These are phyloP conservation scores for Eilema depressum DNA, from an alignment of 2,888 invertebrate genomes.

Conservation along the genomic window DNA sequence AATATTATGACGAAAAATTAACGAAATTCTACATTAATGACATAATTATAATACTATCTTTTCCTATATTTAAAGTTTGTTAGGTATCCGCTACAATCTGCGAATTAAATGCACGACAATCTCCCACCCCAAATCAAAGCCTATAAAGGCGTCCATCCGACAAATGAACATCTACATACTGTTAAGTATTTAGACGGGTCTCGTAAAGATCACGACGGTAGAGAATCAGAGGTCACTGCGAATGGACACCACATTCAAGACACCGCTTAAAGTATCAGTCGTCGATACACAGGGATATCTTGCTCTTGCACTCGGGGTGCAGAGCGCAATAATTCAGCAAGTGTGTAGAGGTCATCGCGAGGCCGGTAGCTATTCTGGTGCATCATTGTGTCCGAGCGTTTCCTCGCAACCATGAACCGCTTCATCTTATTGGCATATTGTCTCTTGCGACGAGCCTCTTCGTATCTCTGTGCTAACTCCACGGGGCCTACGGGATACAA, in stretches of 20 bases:
- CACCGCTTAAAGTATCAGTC: conserved; percentile 86
- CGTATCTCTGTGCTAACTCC: conserved; percentile 78
- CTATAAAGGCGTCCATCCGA: conserved; percentile 59
- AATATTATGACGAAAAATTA: conserved; percentile 5
- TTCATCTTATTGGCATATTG: conserved; percentile 85
- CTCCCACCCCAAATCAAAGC: conserved; percentile 68
- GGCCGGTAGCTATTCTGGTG: conserved; percentile 81
- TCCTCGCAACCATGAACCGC: conserved; percentile 89
- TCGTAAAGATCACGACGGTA: conserved; percentile 34
- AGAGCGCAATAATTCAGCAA: conserved; percentile 86
- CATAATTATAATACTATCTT: conserved; percentile 58
- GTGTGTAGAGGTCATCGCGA: conserved; percentile 87
- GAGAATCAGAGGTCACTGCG: conserved; percentile 49
- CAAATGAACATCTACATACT: conserved; percentile 38
- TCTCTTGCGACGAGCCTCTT: conserved; percentile 82
- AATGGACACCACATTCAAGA: conserved; percentile 59
- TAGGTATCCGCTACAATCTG: conserved; percentile 78
- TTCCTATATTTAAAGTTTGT: conserved; percentile 62
- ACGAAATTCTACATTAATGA: conserved; percentile 40
- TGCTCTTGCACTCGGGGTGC: conserved; percentile 85
- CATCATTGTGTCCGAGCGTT: conserved; percentile 79
- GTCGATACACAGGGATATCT: conserved; percentile 87
- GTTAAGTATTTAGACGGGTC: conserved; percentile 1
- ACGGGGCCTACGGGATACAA: conserved; percentile 78
- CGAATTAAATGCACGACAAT: conserved; percentile 81